Evolutionary conservation across 1,140 invertebrate genomes (phyloP).

Genomic region (Lasioglossum albipes): DNA sequence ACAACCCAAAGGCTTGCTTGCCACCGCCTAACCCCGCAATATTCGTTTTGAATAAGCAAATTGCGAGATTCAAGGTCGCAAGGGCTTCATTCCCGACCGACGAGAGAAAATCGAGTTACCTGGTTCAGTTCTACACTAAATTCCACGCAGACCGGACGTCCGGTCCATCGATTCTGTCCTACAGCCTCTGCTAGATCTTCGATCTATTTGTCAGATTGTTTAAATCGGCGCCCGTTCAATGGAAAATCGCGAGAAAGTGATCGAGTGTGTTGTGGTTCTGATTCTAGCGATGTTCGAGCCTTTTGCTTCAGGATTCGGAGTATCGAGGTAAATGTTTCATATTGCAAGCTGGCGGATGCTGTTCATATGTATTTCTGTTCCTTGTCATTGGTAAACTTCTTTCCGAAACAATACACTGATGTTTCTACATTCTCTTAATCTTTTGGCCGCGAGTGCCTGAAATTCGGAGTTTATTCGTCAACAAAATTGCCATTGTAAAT

Average conservation of each 20-base stretch:
- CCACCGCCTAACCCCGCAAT: slow-evolving; percentile 34
- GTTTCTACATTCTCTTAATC: too few species aligned
- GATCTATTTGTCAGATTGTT: neutral
- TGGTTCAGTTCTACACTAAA: slow-evolving; percentile 76
- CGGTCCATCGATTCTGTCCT: neutral
- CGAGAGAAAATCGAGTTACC: slow-evolving; percentile 58
- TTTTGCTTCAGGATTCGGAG: neutral
- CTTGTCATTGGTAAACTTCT: too few species aligned
- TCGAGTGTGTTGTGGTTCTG: neutral
- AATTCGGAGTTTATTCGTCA: too few species aligned
- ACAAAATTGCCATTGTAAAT: too few species aligned
- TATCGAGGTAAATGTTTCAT: slow-evolving; percentile 27
- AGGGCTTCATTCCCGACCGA: slow-evolving; percentile 51
- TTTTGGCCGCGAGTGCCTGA: too few species aligned
- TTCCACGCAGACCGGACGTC: slow-evolving; percentile 63
- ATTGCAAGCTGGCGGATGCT: neutral
- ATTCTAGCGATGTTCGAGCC: neutral
- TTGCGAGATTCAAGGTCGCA: slow-evolving; percentile 76
- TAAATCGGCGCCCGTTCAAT: too few species aligned
- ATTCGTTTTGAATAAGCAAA: slow-evolving; percentile 70
- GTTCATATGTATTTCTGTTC: neutral
- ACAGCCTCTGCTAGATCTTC: neutral
- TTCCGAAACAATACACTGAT: too few species aligned
- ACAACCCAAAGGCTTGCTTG: slow-evolving; percentile 70
- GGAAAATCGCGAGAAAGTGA: slow-evolving; percentile 16